A percentile compares a stretch with the other conserved stretches of the same genome.
Conservation (phyloP, 1,140 invertebrate species). For the Drosophila equinoxialis region DNA sequence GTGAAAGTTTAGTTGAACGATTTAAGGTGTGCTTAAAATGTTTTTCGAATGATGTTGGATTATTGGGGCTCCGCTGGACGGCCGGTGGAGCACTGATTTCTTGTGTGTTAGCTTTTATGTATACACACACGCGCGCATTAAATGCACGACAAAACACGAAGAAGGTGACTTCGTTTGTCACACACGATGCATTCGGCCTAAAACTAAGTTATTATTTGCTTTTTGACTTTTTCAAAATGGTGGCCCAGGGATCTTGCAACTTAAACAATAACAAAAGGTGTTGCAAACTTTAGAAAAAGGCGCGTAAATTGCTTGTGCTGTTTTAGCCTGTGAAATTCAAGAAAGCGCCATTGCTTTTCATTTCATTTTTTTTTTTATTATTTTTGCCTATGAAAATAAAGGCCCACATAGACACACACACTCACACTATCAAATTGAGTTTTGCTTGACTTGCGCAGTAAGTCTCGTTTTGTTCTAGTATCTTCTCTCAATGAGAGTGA, state of each 20-base stretch:
- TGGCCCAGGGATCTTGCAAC: slow-evolving; percentile 38
- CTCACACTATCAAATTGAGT: not conserved
- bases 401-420: not conserved
- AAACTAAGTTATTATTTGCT: slow-evolving; percentile 45
- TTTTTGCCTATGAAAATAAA: not conserved
- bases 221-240: slow-evolving; percentile 66
- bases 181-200: slow-evolving; percentile 50
- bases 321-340: not conserved
- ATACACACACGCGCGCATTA: slow-evolving; percentile 67
- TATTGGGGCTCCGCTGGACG: slow-evolving; percentile 39
- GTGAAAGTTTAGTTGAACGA: not conserved
- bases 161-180: slow-evolving; percentile 62
- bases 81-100: slow-evolving; percentile 60
- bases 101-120: slow-evolving; percentile 36
- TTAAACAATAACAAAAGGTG: slow-evolving; percentile 39
- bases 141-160: slow-evolving; percentile 20
- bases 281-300: slow-evolving; percentile 17
- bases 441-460: slow-evolving; percentile 6
- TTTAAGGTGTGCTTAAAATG: not conserved
- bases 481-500: not conserved
- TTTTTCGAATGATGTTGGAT: not conserved
- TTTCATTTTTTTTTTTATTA: not conserved
- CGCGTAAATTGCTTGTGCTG: not conserved
- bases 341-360: not conserved
- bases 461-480: slow-evolving; percentile 3